Evolutionary conservation across 2,113 vertebrate species (phyloP).

Genomic region (Noturus placidus): DNA sequence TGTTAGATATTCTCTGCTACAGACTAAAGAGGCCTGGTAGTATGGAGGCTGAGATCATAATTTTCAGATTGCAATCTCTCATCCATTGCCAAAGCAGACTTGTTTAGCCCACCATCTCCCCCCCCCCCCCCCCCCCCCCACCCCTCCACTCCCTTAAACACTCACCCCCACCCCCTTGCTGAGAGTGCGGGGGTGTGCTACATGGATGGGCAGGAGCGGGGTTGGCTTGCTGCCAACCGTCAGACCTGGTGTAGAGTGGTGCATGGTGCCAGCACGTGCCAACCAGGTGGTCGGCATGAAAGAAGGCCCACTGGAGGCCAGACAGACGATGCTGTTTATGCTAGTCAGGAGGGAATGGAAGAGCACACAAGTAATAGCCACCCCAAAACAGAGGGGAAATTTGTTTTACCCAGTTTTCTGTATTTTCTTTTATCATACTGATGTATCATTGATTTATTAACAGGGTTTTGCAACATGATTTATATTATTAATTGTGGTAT

Average conservation of each 20-base stretch:
- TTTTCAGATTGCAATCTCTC: constrained; percentile 24
- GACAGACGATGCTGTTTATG: constrained; percentile 50
- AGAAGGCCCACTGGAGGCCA: constrained; percentile 57
- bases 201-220: constrained; percentile 76
- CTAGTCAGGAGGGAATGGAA: constrained; percentile 52
- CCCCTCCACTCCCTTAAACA: constrained; percentile 55
- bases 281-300: constrained; percentile 51
- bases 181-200: constrained; percentile 58
- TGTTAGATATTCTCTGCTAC: constrained; percentile 35
- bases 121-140: constrained; percentile 42
- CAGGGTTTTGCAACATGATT: constrained; percentile 8
- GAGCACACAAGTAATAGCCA: constrained; percentile 10
- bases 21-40: background rate
- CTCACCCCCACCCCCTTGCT: constrained; percentile 62
- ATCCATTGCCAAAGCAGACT: constrained; percentile 47
- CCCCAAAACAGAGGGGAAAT: background rate
- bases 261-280: constrained; percentile 34
- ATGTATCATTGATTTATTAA: background rate
- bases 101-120: constrained; percentile 31
- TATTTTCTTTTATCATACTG: constrained; percentile 1
- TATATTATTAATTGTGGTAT: background rate
- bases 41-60: background rate
- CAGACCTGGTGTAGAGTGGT: constrained; percentile 58
- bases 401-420: background rate
- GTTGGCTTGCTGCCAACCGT: constrained; percentile 82